Base-by-base conservation (phyloP, 2,888 invertebrate species). In the Chloroclystis v-ata region DNA sequence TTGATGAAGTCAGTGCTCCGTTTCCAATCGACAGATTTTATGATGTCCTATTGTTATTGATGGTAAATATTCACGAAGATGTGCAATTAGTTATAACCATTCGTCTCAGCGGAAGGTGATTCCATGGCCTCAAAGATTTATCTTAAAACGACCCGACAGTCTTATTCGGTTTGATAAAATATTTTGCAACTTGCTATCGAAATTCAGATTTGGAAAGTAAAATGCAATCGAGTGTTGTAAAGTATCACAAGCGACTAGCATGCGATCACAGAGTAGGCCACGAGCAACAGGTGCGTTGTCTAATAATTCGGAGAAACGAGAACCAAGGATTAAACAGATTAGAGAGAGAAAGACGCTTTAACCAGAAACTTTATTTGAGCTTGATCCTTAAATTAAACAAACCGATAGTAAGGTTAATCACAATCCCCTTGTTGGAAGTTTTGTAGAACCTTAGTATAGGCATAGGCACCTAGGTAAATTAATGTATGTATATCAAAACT, bases 111-210 rank as follows among this genome's bases (percentile, higher is more conserved):
- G 73, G 76, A 73, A 72, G 78, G 74, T 72, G 75, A 77, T 75
- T 82, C 76, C 65, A 66, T 78, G 82, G 81, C 83, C 84, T 82
- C 80, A 64, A 79, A 56, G 67, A 63, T 65, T 62, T 62, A 61
- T 72, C 65, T 69, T 60, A 51, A 63, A 58, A 67, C 65, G 68
- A 72, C 72, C 80, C 75, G 79, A 78, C 81, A 78, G 65, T 14
- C 32, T 33, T 13, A 63, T 68, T 63, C 57, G 54, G 56, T 67
- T 67, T 63, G 56, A 47, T 47, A 59, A 65, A 66, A 61, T 57
- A 66, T 65, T 67, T 49, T 63, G 65, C 56, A 41, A 40, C 40
- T 35, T 46, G 39, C 29, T 46, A 42, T 50, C 33, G 28, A 26
- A 46, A 50, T 50, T 50, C 26, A 43, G 46, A 50, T 50, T 50